Conservation (phyloP, 2,113 vertebrate species). For the Pimephales promelas region DNA sequence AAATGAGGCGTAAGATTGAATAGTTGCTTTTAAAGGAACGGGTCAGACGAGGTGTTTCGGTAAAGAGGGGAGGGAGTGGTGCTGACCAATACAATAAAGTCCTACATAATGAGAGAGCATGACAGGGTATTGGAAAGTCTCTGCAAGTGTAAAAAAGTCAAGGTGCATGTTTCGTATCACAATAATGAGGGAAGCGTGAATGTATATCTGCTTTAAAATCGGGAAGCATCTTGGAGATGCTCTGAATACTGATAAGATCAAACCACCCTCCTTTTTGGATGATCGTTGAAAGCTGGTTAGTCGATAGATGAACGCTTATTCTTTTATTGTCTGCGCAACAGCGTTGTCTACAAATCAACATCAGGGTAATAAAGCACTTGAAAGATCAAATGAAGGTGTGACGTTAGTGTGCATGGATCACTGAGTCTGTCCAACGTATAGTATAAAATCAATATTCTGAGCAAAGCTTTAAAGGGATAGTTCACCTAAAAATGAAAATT, state of each 20-base stretch:
- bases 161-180: background rate
- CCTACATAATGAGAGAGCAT: slow-evolving; percentile 14
- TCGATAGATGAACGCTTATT: background rate
- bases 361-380: background rate
- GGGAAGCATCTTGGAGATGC: background rate
- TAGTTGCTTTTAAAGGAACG: background rate
- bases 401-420: slow-evolving; percentile 2
- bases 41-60: slow-evolving; percentile 1
- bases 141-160: slow-evolving; percentile 1
- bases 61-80: slow-evolving; percentile 12
- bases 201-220: background rate
- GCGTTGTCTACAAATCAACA: background rate
- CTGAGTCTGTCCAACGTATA: background rate
- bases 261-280: background rate
- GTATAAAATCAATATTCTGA: background rate
- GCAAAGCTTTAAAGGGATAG: background rate
- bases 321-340: background rate
- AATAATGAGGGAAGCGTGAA: background rate
- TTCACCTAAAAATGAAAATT: background rate
- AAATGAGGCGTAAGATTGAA: slow-evolving; percentile 33
- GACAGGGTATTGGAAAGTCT: background rate
- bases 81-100: slow-evolving; percentile 16
- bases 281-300: background rate
- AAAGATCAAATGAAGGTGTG: slow-evolving; percentile 1
- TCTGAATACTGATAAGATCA: slow-evolving; percentile 4